Conservation (phyloP, 2,888 invertebrate species). For the Linyphia triangularis region DNA sequence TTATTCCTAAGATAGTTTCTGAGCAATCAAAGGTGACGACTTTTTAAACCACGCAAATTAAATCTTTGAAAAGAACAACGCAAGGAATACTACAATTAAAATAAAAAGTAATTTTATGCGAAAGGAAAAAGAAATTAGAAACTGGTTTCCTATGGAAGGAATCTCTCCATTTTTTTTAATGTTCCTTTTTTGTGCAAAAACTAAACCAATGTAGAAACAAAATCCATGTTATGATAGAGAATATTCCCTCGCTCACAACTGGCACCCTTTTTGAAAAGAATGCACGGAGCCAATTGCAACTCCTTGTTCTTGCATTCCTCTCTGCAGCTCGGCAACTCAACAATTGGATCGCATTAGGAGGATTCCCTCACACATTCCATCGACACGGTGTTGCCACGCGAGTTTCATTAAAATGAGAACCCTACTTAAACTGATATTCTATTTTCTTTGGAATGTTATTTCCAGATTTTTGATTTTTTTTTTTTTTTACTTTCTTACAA, state of each 20-base stretch:
- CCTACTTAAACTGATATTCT: conserved; percentile 33
- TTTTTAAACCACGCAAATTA: too few species aligned
- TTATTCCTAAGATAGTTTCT: too few species aligned
- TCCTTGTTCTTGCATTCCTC: conserved; percentile 37
- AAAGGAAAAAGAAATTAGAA: too few species aligned
- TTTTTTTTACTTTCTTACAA: too few species aligned
- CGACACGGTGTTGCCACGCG: conserved; percentile 8
- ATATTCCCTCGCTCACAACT: not conserved
- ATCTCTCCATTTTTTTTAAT: too few species aligned
- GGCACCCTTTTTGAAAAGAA: conserved; percentile 19
- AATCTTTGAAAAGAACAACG: too few species aligned
- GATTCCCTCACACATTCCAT: conserved; percentile 14
- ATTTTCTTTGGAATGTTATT: not conserved
- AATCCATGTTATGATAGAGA: conserved; percentile 15
- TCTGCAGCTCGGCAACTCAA: conserved; percentile 41
- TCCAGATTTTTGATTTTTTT: too few species aligned
- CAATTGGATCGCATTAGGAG: conserved; percentile 38
- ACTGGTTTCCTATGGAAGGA: too few species aligned
- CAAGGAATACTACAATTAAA: too few species aligned
- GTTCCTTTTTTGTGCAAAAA: too few species aligned
- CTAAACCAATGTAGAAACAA: not conserved
- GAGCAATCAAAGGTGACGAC: too few species aligned
- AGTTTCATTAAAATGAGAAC: conserved; percentile 59
- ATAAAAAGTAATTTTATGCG: too few species aligned
- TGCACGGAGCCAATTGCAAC: not conserved